These are phyloP conservation scores for Chascanopsetta lugubris DNA, from an alignment of 2,113 vertebrate species.

Conservation along the genomic window DNA sequence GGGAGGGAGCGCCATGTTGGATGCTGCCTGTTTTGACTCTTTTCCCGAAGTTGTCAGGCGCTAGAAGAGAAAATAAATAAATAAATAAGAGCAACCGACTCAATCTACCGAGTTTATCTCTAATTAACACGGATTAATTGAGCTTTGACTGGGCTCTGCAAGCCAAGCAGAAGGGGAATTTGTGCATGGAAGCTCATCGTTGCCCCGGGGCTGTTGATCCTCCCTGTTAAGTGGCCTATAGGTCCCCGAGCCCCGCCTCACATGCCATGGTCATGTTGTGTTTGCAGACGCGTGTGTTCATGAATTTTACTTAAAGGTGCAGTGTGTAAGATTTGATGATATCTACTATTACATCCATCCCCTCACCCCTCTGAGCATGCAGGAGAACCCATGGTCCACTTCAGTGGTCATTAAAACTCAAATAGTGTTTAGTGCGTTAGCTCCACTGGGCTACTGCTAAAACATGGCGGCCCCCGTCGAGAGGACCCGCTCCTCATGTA, in stretches of 20 bases:
- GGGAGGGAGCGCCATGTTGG: slow-evolving; percentile 34
- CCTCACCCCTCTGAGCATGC: no score
- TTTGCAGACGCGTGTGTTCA: slow-evolving; percentile 15
- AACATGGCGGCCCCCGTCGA: no score
- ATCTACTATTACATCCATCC: no score
- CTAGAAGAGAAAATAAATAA: no score
- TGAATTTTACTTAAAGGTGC: slow-evolving; percentile 42
- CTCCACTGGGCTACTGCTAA: no score
- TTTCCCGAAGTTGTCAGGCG: slow-evolving; percentile 61
- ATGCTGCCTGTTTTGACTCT: slow-evolving; percentile 33
- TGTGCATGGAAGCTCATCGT: slow-evolving; percentile 58
- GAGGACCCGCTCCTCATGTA: no score
- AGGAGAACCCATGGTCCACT: no score
- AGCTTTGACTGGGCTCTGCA: slow-evolving; percentile 60
- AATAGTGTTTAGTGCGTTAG: no score
- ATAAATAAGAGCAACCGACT: slow-evolving; percentile 54
- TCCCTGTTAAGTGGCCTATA: slow-evolving; percentile 45
- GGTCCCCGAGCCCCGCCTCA: slow-evolving; percentile 43
- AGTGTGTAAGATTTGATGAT: neutral
- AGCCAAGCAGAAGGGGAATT: slow-evolving; percentile 65
- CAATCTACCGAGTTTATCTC: slow-evolving; percentile 71
- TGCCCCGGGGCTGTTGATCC: slow-evolving; percentile 59
- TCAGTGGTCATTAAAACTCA: no score
- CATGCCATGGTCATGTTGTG: slow-evolving; percentile 38
- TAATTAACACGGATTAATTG: slow-evolving; percentile 79